Evolutionary conservation across 1,140 invertebrate species (phyloP).

Genomic region (Bombus waltoni): DNA sequence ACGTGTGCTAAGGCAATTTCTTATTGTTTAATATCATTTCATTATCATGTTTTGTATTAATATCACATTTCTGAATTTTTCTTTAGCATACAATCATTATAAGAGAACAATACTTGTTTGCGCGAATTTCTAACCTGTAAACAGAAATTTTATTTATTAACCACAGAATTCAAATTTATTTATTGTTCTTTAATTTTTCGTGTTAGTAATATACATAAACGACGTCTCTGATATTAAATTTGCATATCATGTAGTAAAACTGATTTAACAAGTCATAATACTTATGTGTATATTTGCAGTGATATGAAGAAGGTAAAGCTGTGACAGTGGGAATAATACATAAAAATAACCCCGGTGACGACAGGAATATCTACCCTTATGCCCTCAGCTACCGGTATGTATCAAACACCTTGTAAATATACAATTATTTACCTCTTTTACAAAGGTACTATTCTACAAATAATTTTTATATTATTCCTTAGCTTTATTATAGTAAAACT

Average conservation of each 20-base stretch:
- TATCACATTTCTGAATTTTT: not conserved
- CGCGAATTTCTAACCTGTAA: conserved; percentile 35
- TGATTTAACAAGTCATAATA: not conserved
- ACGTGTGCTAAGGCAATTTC: not conserved
- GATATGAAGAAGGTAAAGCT: conserved; percentile 70
- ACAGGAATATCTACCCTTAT: conserved; percentile 63
- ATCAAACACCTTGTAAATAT: conserved; percentile 2
- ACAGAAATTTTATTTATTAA: conserved; percentile 22
- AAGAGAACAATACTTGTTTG: conserved; percentile 20
- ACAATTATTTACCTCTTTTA: not conserved
- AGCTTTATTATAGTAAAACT: too few species aligned
- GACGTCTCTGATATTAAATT: not conserved
- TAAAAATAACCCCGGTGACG: conserved; percentile 53
- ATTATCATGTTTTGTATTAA: not conserved
- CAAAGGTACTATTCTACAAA: not conserved
- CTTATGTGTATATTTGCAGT: conserved; percentile 54
- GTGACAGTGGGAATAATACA: conserved; percentile 58
- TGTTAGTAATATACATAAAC: not conserved
- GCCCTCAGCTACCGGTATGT: conserved; percentile 69
- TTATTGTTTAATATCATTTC: too few species aligned
- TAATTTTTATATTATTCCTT: not conserved
- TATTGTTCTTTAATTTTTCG: not conserved
- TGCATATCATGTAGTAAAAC: not conserved
- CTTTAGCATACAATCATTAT: not conserved
- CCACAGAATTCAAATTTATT: not conserved